Conservation (phyloP, 2,888 invertebrate species). For the Ariolimax columbianus region DNA sequence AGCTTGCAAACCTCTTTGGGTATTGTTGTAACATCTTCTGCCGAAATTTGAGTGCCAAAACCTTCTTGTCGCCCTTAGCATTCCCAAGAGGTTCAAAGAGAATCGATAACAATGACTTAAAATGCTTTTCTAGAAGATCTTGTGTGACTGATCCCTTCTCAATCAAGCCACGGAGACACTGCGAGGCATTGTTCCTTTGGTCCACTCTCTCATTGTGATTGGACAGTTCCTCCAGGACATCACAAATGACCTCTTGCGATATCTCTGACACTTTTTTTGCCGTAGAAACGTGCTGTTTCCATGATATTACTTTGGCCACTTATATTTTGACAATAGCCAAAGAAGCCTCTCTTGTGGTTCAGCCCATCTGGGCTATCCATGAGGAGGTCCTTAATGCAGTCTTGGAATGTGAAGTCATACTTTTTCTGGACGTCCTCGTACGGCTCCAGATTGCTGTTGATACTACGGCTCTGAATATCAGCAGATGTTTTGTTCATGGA, state of each 20-base stretch:
- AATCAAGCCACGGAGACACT: conserved; percentile 79
- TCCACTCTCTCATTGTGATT: conserved; percentile 79
- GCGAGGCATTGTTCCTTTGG: conserved; percentile 79
- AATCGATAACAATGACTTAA: conserved; percentile 84
- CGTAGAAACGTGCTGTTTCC: conserved; percentile 22
- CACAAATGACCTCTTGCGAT: conserved; percentile 63
- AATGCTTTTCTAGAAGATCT: conserved; percentile 81
- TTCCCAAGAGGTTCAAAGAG: conserved; percentile 86
- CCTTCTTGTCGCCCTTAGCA: conserved; percentile 78
- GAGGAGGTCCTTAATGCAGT: conserved; percentile 87
- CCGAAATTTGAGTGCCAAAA: conserved; percentile 87
- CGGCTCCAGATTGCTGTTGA: conserved; percentile 74
- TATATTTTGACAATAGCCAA: conserved; percentile 29
- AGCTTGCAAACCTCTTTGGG: conserved; percentile 89
- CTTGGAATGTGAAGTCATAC: conserved; percentile 84
- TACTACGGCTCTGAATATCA: conserved; percentile 93
- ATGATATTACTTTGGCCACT: background rate
- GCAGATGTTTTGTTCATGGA: conserved; percentile 93
- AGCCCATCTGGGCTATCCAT: conserved; percentile 74
- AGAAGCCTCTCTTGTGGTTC: conserved; percentile 55
- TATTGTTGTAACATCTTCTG: conserved; percentile 90
- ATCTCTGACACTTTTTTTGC: conserved; percentile 34
- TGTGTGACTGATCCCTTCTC: conserved; percentile 76
- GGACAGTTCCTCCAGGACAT: conserved; percentile 77
- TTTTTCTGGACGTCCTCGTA: conserved; percentile 75